Evolutionary conservation across 2,888 invertebrate species (phyloP).

Genomic region (Andrena fulva): DNA sequence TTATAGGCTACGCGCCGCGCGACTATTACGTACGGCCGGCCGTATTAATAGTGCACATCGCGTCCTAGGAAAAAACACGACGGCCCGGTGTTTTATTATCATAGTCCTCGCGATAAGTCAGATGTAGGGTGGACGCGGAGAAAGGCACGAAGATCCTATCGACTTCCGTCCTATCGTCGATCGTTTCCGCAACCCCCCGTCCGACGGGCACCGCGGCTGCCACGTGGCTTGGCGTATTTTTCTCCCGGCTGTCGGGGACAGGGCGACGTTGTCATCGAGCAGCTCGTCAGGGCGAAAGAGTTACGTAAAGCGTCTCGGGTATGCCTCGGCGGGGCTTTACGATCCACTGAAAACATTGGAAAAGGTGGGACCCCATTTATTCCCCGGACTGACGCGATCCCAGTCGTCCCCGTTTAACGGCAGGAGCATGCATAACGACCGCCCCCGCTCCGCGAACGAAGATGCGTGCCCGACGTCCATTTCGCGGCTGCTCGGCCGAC

Average conservation of each 20-base stretch:
- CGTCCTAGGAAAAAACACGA: slow-evolving; percentile 41
- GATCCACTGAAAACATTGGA: slow-evolving; percentile 42
- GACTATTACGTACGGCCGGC: slow-evolving; percentile 52
- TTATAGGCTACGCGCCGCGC: slow-evolving; percentile 58
- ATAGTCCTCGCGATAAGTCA: slow-evolving; percentile 25
- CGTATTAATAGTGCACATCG: slow-evolving; percentile 57
- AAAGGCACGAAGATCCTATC: background rate
- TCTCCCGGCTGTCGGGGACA: slow-evolving; percentile 59
- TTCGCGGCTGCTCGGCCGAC: background rate
- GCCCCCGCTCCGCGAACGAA: slow-evolving; percentile 2
- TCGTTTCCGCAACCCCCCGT: slow-evolving; percentile 11
- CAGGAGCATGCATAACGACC: background rate
- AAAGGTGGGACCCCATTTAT: slow-evolving; percentile 45
- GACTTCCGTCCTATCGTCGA: background rate
- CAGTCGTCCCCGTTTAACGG: background rate
- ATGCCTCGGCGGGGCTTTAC: slow-evolving; percentile 32
- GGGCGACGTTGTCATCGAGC: slow-evolving; percentile 46
- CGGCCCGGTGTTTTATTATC: slow-evolving; percentile 10
- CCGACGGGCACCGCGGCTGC: background rate
- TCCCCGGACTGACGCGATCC: slow-evolving; percentile 47
- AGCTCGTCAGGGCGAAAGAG: slow-evolving; percentile 45
- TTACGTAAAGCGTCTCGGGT: slow-evolving; percentile 64
- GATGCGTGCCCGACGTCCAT: slow-evolving; percentile 6
- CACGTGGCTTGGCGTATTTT: slow-evolving; percentile 19
- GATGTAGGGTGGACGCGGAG: background rate